phyloP scores from a whole-genome alignment of 1,140 invertebrate species.

The Yoshiicerus persimilis region DNA sequence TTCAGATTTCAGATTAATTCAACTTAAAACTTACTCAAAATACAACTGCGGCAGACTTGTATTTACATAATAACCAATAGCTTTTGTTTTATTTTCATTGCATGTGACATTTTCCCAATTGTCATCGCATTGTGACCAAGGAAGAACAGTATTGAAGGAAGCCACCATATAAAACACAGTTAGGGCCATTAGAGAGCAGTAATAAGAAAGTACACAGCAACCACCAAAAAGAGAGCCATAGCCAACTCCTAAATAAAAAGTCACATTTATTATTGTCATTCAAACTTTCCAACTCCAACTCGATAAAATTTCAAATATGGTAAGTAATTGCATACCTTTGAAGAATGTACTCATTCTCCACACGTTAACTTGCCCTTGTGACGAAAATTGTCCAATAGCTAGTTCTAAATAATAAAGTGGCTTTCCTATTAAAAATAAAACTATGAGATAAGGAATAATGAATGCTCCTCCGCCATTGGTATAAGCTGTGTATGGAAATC shows the following conservation, averaged over 20 bases:
- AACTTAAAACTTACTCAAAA: neutral
- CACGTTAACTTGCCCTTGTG: slow-evolving; percentile 35
- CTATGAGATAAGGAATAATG: slow-evolving; percentile 61
- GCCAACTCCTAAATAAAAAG: slow-evolving; percentile 57
- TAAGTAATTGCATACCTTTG: slow-evolving; percentile 3
- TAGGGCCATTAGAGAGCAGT: slow-evolving; percentile 50
- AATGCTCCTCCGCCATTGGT: slow-evolving; percentile 59
- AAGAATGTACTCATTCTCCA: slow-evolving; percentile 29
- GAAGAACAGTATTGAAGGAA: slow-evolving; percentile 50
- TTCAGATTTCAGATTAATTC: neutral
- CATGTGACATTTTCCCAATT: slow-evolving; percentile 45
- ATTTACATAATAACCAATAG: neutral
- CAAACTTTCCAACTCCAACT: slow-evolving; percentile 49
- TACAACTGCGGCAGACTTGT: neutral
- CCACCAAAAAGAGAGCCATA: slow-evolving; percentile 45
- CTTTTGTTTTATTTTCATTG: neutral
- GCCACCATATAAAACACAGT: slow-evolving; percentile 53
- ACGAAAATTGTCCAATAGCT: slow-evolving; percentile 59
- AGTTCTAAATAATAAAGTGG: slow-evolving; percentile 59
- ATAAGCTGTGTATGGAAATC: slow-evolving; percentile 58
- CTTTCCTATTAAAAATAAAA: slow-evolving; percentile 62
- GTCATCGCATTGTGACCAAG: slow-evolving; percentile 53
- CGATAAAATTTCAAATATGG: neutral
- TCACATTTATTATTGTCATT: no score
- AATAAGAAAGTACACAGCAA: slow-evolving; percentile 33